Percentiles rank a stretch among this genome's conserved stretches.
Conservation (phyloP, 2,113 vertebrate species). For the Cichladusa arquata region DNA sequence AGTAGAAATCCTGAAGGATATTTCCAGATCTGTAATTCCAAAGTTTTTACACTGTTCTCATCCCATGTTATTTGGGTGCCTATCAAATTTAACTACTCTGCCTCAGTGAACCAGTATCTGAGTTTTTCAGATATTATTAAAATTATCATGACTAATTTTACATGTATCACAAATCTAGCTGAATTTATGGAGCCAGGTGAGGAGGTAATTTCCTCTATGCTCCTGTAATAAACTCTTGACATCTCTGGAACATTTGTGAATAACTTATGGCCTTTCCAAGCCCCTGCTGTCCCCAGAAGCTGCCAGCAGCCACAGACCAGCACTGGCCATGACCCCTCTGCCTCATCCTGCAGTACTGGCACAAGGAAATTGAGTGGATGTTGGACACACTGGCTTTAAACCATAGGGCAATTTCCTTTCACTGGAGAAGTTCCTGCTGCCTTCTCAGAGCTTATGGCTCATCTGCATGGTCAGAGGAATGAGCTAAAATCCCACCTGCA, state of each 20-base stretch:
- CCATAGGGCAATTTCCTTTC: neutral
- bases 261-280: neutral
- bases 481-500: neutral
- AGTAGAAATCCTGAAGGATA: neutral
- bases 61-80: neutral
- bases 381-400: neutral
- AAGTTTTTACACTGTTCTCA: neutral
- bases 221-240: neutral
- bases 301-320: neutral
- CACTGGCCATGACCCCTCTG: neutral
- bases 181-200: neutral
- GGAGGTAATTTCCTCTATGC: neutral
- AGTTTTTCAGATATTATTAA: neutral
- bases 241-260: neutral
- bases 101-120: neutral
- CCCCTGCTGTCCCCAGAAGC: neutral
- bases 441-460: neutral
- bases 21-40: neutral
- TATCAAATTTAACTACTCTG: neutral
- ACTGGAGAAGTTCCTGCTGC: neutral
- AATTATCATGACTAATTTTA: neutral
- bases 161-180: neutral
- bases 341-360: neutral
- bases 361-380: neutral
- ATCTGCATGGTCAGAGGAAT: neutral